phyloP scores from a whole-genome alignment of 2,888 invertebrate genomes.

The Eudiplozoon nipponicum region DNA sequence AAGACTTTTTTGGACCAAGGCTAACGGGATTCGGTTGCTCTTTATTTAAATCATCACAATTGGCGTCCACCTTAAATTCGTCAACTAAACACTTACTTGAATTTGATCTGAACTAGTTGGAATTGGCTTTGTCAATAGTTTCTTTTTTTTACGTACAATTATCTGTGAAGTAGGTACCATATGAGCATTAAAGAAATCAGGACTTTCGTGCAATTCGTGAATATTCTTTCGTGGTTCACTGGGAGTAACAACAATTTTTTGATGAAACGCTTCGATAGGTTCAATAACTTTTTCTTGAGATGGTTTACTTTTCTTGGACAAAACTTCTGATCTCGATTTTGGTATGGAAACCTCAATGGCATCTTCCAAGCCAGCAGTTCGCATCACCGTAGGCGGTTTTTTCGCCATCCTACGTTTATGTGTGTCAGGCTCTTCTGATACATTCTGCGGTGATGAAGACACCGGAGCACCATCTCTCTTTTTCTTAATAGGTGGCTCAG shows the following conservation, averaged over 20 bases:
- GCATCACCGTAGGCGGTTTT: constrained; percentile 9
- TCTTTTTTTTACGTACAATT: constrained; percentile 12
- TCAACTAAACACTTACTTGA: too few species aligned
- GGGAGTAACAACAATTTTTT: constrained; percentile 7
- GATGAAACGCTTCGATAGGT: constrained; percentile 11
- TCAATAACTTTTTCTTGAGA: too few species aligned
- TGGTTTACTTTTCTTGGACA: too few species aligned
- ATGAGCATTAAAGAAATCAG: constrained; percentile 9
- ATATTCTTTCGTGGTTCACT: neutral
- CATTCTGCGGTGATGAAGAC: too few species aligned
- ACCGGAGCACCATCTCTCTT: neutral
- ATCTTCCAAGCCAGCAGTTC: constrained; percentile 11
- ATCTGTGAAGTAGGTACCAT: constrained; percentile 6
- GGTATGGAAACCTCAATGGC: neutral
- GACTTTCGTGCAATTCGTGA: constrained; percentile 11
- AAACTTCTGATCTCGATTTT: too few species aligned
- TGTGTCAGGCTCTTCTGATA: neutral
- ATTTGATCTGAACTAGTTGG: too few species aligned
- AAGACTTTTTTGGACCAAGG: constrained; percentile 4
- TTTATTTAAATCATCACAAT: neutral
- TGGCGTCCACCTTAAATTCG: too few species aligned
- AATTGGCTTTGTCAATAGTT: neutral
- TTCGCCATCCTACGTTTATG: constrained; percentile 5
- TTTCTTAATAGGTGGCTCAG: neutral
- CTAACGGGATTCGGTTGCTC: neutral